These are phyloP conservation scores for Sebastes kiyomatsui DNA, from an alignment of 2,797 vertebrate species.

Conservation along the genomic window DNA sequence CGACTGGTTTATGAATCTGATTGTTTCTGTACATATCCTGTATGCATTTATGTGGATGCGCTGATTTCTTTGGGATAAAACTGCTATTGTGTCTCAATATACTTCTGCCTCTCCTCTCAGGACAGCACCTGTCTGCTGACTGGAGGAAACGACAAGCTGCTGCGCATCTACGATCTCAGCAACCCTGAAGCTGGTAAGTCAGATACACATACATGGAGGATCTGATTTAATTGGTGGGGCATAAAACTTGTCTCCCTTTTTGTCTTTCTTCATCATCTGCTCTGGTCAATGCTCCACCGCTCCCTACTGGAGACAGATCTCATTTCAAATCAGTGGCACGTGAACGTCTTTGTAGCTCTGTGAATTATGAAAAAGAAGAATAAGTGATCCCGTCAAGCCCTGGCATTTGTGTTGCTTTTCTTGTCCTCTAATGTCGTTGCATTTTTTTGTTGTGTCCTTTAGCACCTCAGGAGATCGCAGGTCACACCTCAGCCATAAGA, in stretches of 20 bases:
- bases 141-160: constrained; percentile 94
- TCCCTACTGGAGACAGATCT: background rate
- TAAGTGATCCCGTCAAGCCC: background rate
- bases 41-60: background rate
- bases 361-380: background rate
- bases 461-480: constrained; percentile 93
- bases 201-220: background rate
- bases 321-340: background rate
- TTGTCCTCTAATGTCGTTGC: background rate
- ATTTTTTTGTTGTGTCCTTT: background rate
- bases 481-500: constrained; percentile 95
- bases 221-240: background rate
- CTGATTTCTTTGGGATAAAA: background rate
- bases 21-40: background rate
- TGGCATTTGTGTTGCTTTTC: background rate
- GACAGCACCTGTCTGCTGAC: constrained; percentile 95
- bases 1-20: too few relatives aligned
- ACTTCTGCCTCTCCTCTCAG: constrained; percentile 67
- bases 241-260: background rate
- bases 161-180: constrained; percentile 94
- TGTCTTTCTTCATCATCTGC: background rate
- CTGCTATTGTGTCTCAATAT: background rate
- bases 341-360: background rate
- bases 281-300: background rate
- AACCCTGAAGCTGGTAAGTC: constrained; percentile 91